A percentile compares a stretch with the other conserved stretches of the same genome.
Evolutionary conservation across 2,797 vertebrate genomes (phyloP).

Genomic region (Neoniphon sammara): DNA sequence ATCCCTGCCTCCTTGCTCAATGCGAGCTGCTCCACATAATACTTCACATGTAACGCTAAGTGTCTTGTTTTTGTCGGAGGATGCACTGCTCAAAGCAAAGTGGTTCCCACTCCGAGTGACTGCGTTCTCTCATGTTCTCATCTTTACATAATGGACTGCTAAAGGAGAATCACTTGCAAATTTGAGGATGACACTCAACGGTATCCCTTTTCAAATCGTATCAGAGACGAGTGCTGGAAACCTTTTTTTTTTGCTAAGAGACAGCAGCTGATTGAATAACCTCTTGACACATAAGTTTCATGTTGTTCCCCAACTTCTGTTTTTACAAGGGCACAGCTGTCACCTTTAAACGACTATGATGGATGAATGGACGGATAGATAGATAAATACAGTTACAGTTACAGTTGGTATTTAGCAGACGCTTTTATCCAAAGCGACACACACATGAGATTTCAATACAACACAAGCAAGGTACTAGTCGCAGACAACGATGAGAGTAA

Average conservation of each 20-base stretch:
- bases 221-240: not conserved
- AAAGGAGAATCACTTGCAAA: conserved; percentile 3
- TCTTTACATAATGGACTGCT: not conserved
- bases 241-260: not conserved
- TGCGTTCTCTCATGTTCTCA: too few species aligned
- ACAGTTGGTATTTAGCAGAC: too few species aligned
- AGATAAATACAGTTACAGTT: too few species aligned
- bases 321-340: too few species aligned
- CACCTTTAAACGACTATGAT: too few species aligned
- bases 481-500: too few species aligned
- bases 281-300: too few species aligned
- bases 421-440: too few species aligned
- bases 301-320: too few species aligned
- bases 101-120: not conserved
- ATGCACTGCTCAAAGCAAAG: not conserved
- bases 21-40: not conserved
- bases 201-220: not conserved
- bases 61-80: not conserved
- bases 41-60: not conserved
- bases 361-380: too few species aligned
- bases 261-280: not conserved
- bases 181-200: not conserved
- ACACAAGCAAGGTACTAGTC: too few species aligned
- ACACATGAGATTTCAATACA: too few species aligned
- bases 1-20: not conserved